These are phyloP conservation scores for Brachyhypopomus occidentalis DNA, from an alignment of 2,113 vertebrate species.

Conservation along the genomic window DNA sequence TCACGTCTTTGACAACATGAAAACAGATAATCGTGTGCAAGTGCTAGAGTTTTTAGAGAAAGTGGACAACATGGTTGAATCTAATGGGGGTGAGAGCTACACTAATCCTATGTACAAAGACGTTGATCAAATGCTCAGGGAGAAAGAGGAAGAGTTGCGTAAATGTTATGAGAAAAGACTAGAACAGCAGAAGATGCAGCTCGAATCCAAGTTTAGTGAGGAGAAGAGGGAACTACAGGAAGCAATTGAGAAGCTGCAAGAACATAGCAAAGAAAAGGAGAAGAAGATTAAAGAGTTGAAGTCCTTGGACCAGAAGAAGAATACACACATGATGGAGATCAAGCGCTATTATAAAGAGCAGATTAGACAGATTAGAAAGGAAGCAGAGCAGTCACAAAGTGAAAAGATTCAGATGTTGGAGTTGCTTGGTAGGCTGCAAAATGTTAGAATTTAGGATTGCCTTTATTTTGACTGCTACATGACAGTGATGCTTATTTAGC, in stretches of 20 bases:
- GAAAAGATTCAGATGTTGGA: too few relatives aligned
- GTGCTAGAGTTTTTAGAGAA: constrained; percentile 48
- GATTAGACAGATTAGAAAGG: not conserved
- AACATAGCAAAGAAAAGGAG: not conserved
- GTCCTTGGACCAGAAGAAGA: not conserved
- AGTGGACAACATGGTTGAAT: constrained; percentile 44
- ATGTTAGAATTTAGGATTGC: too few relatives aligned
- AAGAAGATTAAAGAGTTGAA: not conserved
- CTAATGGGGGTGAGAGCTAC: constrained; percentile 42
- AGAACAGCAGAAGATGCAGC: not conserved
- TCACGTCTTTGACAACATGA: constrained; percentile 1
- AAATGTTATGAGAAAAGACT: constrained; percentile 14
- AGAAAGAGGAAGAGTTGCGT: constrained; percentile 17
- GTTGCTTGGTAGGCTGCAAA: too few relatives aligned
- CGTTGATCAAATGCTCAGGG: not conserved
- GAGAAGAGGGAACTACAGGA: constrained; percentile 4
- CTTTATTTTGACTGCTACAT: too few relatives aligned
- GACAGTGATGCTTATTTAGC: too few relatives aligned
- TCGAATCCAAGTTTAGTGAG: not conserved
- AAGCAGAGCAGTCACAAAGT: constrained; percentile 4
- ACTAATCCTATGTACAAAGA: constrained; percentile 41
- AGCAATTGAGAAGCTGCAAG: not conserved
- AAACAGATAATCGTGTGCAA: not conserved
- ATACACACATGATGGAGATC: not conserved
- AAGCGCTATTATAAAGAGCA: constrained; percentile 11